Evolutionary conservation across 37 sponge, comb jelly and placozoan genomes (phyloP).

Genomic region (Mnemiopsis leidyi): DNA sequence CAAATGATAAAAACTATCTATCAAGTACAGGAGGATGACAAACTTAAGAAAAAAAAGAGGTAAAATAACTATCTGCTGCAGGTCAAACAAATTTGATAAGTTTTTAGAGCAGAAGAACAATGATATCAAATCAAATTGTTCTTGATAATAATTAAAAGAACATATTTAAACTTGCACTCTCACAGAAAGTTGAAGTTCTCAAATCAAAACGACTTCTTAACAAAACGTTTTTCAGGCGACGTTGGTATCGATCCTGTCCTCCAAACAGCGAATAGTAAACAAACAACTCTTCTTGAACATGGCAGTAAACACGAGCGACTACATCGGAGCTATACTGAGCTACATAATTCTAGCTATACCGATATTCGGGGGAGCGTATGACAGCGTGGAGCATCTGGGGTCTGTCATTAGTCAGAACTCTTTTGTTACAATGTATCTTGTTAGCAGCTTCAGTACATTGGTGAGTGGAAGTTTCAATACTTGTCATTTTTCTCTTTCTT

Average conservation of each 20-base stretch:
- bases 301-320: constrained; percentile 47
- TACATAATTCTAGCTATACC: constrained; percentile 49
- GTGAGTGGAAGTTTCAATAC: not conserved
- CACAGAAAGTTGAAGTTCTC: no score
- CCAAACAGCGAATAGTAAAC: constrained; percentile 30
- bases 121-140: no score
- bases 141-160: no score
- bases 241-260: not conserved
- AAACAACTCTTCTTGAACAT: constrained; percentile 2
- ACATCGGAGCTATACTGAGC: constrained; percentile 29
- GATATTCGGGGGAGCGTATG: constrained; percentile 33
- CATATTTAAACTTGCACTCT: no score
- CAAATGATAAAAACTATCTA: no score
- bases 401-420: constrained; percentile 48
- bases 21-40: no score
- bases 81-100: no score
- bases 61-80: no score
- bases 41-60: no score
- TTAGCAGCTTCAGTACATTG: constrained; percentile 49
- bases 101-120: no score
- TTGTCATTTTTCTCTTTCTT: no score
- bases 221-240: not conserved
- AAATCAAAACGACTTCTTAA: no score
- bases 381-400: constrained; percentile 18
- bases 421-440: constrained; percentile 46